Evolutionary conservation across 2,888 invertebrate genomes (phyloP), one percentile per base, ranked within the genome.

Genomic region (Priocnemis perturbator): DNA sequence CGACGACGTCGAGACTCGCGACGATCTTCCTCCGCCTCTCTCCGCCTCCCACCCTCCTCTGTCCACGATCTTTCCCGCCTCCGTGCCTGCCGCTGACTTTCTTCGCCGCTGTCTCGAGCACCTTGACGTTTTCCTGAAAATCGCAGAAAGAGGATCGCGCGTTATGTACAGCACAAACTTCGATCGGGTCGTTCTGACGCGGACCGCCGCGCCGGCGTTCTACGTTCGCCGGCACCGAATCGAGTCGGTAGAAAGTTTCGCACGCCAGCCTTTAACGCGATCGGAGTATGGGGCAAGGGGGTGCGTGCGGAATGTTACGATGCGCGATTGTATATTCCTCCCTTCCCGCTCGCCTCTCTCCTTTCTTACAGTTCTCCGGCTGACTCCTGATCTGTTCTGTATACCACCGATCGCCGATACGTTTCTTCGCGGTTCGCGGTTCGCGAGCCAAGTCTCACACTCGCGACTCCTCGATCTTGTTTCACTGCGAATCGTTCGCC

Each of bases 101-200:
- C 50, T 19, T 50, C 21, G 60, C 47, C 67, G 57, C 65, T 74
- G 67, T 19, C 65, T 69, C 59, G n/a, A 17, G 64, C 67, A 63
- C 73, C 59, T 48, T 50, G 63, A 23, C 58, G 69, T 71, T 62
- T 55, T 76, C 76, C 78, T 79, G 60, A 52, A 77, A 77, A 21
- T 7, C 37, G 15, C 7, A 48, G 37, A 26, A 26, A 5, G 37
- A 37, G 37, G 11, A 37, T 1, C 4, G 4, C 11, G 11, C 37
- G 37, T 37, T 37, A 37, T 7, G 7, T 37, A 37, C 11, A 11
- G 37, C 37, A 11, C 4, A 11, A 1, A 1, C 37, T 37, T 26
- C 26, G 26, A 26, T 26, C 5, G 3, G 26, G 5, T 26, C 26
- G 26, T 26, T 26, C 5, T 26, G n/a, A 26, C 26, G 26, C 26